Percentiles rank a stretch among this genome's conserved stretches.
phyloP scores from a whole-genome alignment of 2,888 invertebrate genomes.

The Coleophora flavipennella region DNA sequence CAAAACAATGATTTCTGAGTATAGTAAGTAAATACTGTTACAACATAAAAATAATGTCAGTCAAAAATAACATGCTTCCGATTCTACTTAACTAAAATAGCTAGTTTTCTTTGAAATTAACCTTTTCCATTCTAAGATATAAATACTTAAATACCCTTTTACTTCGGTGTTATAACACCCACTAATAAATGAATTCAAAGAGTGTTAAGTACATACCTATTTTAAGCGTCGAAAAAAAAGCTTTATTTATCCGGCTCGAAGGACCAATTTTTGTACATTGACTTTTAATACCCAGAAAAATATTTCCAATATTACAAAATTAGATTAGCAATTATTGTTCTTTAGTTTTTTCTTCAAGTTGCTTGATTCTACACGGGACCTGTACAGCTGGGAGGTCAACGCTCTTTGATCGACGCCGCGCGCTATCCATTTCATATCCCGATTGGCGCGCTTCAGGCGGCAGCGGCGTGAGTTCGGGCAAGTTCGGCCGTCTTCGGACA shows the following conservation, averaged over 20 bases:
- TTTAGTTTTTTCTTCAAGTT: conserved; percentile 42
- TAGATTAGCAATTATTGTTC: conserved; percentile 13
- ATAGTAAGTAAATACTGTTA: no score
- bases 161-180: conserved; percentile 25
- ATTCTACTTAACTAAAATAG: no score
- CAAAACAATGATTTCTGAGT: no score
- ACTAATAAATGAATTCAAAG: conserved; percentile 37
- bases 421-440: conserved; percentile 34
- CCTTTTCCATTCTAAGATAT: not conserved
- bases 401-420: conserved; percentile 53
- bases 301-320: not conserved
- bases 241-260: not conserved
- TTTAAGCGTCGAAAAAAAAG: not conserved
- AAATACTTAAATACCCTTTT: conserved; percentile 41
- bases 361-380: conserved; percentile 58
- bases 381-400: conserved; percentile 64
- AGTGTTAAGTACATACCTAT: conserved; percentile 37
- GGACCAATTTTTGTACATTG: not conserved
- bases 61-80: conserved; percentile 1
- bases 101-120: conserved; percentile 7
- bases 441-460: conserved; percentile 31
- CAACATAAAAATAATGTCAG: no score
- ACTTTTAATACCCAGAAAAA: not conserved
- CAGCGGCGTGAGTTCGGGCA: conserved; percentile 39
- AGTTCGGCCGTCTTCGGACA: conserved; percentile 41